Percentiles rank a stretch among this genome's conserved stretches.
phyloP scores from a whole-genome alignment of 2,113 vertebrate genomes.

The Lophius piscatorius region DNA sequence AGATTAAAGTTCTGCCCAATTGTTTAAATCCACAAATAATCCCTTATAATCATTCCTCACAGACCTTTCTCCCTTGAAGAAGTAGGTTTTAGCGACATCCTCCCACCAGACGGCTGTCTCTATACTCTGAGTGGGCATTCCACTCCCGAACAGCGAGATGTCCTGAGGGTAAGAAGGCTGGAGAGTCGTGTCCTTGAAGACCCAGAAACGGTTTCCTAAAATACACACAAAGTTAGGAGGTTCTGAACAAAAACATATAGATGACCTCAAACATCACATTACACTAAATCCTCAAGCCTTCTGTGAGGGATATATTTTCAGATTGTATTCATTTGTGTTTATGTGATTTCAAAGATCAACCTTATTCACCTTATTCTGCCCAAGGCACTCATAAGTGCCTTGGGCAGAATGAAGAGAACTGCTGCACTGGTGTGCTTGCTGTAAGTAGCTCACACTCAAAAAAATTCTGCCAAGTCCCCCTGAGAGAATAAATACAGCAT shows the following conservation, averaged over 20 bases:
- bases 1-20: constrained; percentile 3
- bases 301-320: background rate
- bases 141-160: constrained; percentile 92
- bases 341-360: constrained; percentile 40
- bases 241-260: constrained; percentile 30
- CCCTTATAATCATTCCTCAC: constrained; percentile 20
- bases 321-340: constrained; percentile 2
- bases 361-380: no score
- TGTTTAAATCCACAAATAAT: constrained; percentile 9
- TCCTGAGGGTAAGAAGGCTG: constrained; percentile 98
- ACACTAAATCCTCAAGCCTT: background rate
- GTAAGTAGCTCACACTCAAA: constrained; percentile 41
- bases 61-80: constrained; percentile 99
- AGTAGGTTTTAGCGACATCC: constrained; percentile 97
- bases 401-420: constrained; percentile 30
- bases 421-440: constrained; percentile 26
- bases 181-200: constrained; percentile 96
- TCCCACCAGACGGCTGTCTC: constrained; percentile 99
- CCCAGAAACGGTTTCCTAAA: constrained; percentile 97
- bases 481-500: constrained; percentile 68
- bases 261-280: constrained; percentile 21
- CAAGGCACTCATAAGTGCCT: constrained; percentile 57
- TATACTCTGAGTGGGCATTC: constrained; percentile 94
- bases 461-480: constrained; percentile 44
- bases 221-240: constrained; percentile 43